Base-by-base conservation (phyloP, 2,797 vertebrate species). In the Typhlichthys eigenmanni region DNA sequence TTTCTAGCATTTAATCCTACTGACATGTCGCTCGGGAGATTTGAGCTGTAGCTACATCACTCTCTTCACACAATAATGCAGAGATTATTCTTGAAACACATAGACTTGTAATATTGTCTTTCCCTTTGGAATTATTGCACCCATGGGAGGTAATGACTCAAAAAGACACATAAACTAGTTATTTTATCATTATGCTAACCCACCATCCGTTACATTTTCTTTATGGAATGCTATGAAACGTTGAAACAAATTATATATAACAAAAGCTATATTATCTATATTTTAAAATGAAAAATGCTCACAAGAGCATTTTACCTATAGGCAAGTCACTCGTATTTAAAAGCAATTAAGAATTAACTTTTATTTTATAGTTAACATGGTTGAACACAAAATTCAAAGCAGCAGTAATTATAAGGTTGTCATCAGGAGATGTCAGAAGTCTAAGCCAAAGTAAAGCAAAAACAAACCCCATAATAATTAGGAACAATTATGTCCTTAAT, bases 401-500 rank as follows among this genome's bases (percentile, higher is more conserved):
- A 43, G 38, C 38, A 43, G 8, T 10, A 43, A 9, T 43, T 43
- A 7, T 43, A 48, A 5, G 12, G 47, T 12, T 38, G 11, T 34
- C 54, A 62, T 74, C 56, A 71, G 19, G 19, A 24, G 63, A 43
- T 13, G 17, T 47, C 29, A 16, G 12, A 59, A 74, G 59, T 29
- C 24, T 29, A 29, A 29, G 24, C 24, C 24, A 29, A 49, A 48
- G 46, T 70, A 19, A 29, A 47, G 34, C 59, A 68, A 58, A 45
- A 1, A 19, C 66, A 69, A 10, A 74, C 55, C 64, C 63, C 50
- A 58, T 60, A 69, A 62, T 52, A 47, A 86, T 92, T 85, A 91
- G 81, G 67, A 87, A 88, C 88, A 91, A 92, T 88, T 78, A 84
- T 91, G 88, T 85, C 78, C 76, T 75, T 88, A 87, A 92, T 87